A percentile compares a stretch with the other conserved stretches of the same genome.
Conservation (phyloP, 2,113 vertebrate species). For the Gymnogyps californianus region DNA sequence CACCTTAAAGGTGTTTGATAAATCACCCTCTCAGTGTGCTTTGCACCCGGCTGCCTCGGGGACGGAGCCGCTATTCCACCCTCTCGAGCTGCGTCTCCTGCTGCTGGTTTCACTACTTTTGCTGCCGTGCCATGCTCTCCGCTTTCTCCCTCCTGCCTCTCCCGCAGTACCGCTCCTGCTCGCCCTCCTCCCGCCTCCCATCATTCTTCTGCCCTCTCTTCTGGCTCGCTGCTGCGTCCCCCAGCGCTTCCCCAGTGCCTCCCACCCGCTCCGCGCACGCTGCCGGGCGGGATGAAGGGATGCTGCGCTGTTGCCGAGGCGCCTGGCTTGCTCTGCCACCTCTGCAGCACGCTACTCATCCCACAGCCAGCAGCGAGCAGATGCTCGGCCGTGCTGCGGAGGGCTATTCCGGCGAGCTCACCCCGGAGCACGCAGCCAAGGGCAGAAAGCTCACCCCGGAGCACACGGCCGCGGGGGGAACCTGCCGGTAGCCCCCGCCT, state of each 20-base stretch:
- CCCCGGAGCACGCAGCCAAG: rapidly evolving
- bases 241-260: not conserved
- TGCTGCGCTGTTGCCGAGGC: too few relatives aligned
- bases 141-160: not conserved
- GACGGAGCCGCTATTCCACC: not conserved
- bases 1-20: too few relatives aligned
- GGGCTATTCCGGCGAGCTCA: too few relatives aligned
- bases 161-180: not conserved
- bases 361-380: not conserved
- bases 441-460: too few relatives aligned
- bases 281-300: too few relatives aligned
- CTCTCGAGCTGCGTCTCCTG: not conserved
- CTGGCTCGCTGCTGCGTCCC: not conserved
- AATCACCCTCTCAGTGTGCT: not conserved
- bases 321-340: not conserved
- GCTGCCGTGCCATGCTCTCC: not conserved
- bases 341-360: too few relatives aligned
- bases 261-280: rapidly evolving
- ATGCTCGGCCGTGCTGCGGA: rapidly evolving
- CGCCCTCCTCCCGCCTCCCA: not conserved
- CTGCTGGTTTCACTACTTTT: too few relatives aligned
- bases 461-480: rapidly evolving
- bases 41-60: not conserved
- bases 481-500: not conserved
- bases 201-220: not conserved